Evolutionary conservation across 2,797 vertebrate genomes (phyloP).

Genomic region (Dermochelys coriacea): DNA sequence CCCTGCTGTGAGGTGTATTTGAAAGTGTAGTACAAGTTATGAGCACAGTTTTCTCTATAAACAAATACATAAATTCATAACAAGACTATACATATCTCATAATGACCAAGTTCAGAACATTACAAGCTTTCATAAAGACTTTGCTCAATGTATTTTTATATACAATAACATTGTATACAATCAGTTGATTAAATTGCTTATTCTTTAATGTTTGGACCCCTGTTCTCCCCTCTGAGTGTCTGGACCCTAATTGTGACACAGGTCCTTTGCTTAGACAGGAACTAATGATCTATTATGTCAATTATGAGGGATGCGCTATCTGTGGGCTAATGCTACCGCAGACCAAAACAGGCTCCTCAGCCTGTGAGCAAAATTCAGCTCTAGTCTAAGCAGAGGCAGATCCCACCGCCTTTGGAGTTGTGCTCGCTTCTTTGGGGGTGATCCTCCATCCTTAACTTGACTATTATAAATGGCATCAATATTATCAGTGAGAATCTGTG

Average conservation of each 20-base stretch:
- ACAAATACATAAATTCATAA: too few species aligned
- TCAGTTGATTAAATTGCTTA: neutral
- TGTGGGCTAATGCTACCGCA: neutral
- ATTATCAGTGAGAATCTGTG: neutral
- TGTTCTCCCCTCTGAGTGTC: neutral
- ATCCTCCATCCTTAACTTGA: neutral
- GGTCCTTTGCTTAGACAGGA: neutral
- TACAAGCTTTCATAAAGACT: neutral
- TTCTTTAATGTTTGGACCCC: neutral
- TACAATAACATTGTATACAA: neutral
- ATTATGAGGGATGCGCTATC: neutral
- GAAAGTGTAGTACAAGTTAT: too few species aligned
- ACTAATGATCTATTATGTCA: neutral
- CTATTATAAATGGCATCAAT: neutral
- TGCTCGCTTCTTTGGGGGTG: neutral
- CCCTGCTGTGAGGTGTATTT: too few species aligned
- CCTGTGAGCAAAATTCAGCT: neutral
- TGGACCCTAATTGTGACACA: neutral
- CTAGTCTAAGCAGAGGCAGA: neutral
- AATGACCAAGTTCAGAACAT: neutral
- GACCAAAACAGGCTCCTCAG: slow-evolving; percentile 2
- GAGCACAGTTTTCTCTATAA: too few species aligned
- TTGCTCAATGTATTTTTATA: neutral
- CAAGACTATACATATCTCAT: too few species aligned
- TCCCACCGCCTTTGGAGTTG: neutral